Base-by-base conservation (phyloP, 2,113 vertebrate genomes). In the Microcebus lehilahytsara region DNA sequence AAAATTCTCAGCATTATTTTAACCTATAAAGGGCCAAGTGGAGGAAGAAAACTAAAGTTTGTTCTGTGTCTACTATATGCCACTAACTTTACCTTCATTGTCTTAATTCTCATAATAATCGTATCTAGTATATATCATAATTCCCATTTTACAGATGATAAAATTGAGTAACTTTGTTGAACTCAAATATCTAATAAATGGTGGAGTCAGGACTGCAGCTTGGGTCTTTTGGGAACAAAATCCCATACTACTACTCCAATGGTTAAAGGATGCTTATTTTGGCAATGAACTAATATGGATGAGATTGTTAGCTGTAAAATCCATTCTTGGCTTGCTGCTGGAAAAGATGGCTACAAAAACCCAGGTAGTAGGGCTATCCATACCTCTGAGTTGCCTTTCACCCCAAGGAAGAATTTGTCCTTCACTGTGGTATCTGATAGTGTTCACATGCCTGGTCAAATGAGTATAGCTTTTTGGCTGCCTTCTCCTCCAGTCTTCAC, bases 391-490 rank as follows among this genome's bases (percentile, higher is more conserved):
- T 98, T 99, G 91, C 98, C 98, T 74, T 97, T 99, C 87, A 98
- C 99, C 0, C 94, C 99, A 10, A 99, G 49, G 98, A 99, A 99
- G 94, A 99, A 3, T 78, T 99, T 99, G 1, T 99, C 99, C 85
- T 99, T 99, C 96, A 97, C 98, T 95, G 42, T 64, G 96, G 98
- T 72, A 99, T 98, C 84, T 98, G 98, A 13, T 99, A 99, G 96
- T 99, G 98, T 77, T 99, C 98, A 0, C 99, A 99, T 0, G 98
- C 97, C 94, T 99, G 99, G 96, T 99, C 99, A 0, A 99, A 99
- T 98, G 98, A 99, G 83, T 99, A 99, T 32, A 87, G 37, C 17
- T 72, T 80, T 80, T 80, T 25, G 46, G 14, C 74, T 99, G 99
- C 58, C 98, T 98, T 98, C 99, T 99, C 74, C 99, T 98, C 95